phyloP scores from a whole-genome alignment of 2,888 invertebrate species.

The Ctenicera cuprea region DNA sequence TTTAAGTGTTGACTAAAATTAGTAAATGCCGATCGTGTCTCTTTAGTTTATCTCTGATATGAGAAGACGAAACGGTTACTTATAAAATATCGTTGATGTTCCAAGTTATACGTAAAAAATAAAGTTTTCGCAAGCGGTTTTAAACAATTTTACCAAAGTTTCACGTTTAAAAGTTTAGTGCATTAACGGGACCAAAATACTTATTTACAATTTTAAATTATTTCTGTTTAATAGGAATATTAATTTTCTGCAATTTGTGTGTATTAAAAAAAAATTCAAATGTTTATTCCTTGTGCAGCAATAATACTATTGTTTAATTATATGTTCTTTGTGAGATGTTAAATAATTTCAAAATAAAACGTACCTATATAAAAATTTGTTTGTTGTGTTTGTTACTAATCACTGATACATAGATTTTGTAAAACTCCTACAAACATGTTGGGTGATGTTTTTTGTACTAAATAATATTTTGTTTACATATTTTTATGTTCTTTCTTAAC shows the following conservation, averaged over 20 bases:
- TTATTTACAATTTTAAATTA: neutral
- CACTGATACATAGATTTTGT: too few relatives aligned
- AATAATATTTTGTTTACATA: too few relatives aligned
- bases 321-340: constrained; percentile 29
- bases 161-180: constrained; percentile 12
- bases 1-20: constrained; percentile 45
- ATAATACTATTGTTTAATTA: constrained; percentile 11
- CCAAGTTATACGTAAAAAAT: constrained; percentile 12
- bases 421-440: too few relatives aligned
- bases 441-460: too few relatives aligned
- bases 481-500: too few relatives aligned
- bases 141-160: constrained; percentile 18
- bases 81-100: constrained; percentile 18
- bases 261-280: neutral
- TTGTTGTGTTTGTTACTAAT: neutral
- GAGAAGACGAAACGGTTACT: neutral
- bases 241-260: neutral
- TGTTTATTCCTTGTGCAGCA: constrained; percentile 30
- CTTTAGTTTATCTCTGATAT: neutral
- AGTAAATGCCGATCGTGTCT: constrained; percentile 9
- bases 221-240: neutral
- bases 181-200: constrained; percentile 28
- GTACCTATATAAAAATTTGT: neutral
- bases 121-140: neutral
- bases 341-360: constrained; percentile 25